A percentile compares a stretch with the other conserved stretches of the same genome.
phyloP scores from a whole-genome alignment of 2,113 vertebrate species.

The Pelecanoides urinatrix region DNA sequence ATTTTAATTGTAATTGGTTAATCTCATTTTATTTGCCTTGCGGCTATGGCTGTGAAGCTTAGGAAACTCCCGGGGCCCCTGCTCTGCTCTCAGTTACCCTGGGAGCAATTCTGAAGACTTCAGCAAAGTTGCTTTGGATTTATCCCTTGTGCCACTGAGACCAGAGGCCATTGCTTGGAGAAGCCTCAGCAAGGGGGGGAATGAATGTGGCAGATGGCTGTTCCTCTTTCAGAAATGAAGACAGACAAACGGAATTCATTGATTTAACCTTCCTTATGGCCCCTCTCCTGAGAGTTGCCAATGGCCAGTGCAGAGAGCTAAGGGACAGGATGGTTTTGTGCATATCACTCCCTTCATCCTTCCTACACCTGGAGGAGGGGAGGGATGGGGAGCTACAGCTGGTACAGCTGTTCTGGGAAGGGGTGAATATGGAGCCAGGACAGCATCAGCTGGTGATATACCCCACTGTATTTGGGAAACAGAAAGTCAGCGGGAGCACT shows the following conservation, averaged over 20 bases:
- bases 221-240: not conserved
- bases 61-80: slow-evolving; percentile 27
- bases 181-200: not conserved
- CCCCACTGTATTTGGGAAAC: not conserved
- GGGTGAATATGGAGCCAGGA: not conserved
- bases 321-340: not conserved
- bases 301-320: not conserved
- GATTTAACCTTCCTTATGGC: not conserved
- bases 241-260: not conserved
- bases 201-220: not conserved
- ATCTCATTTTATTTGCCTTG: slow-evolving; percentile 71
- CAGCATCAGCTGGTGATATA: not conserved
- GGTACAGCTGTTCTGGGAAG: not conserved
- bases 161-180: slow-evolving; percentile 18
- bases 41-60: slow-evolving; percentile 17
- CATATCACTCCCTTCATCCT: not conserved
- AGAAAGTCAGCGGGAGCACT: not conserved
- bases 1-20: slow-evolving; percentile 65
- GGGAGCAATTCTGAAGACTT: slow-evolving; percentile 40
- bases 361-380: not conserved
- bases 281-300: not conserved
- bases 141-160: not conserved
- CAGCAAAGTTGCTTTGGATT: slow-evolving; percentile 38
- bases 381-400: not conserved
- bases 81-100: slow-evolving; percentile 26